Conservation (phyloP, 2,888 invertebrate species). For the Trissolcus brochymenae region DNA sequence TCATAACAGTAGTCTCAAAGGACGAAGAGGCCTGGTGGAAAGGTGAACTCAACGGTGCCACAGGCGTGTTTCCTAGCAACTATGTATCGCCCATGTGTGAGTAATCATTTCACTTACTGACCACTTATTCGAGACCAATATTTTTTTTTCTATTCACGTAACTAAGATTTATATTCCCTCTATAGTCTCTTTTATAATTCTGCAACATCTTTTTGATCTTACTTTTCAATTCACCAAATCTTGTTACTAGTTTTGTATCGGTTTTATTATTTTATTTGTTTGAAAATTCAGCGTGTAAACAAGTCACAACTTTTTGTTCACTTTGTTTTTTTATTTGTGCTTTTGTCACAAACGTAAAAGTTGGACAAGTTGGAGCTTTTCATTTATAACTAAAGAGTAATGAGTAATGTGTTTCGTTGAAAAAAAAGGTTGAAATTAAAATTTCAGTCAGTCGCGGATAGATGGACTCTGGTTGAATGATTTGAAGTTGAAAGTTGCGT, state of each 20-base stretch:
- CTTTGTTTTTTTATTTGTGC: too few species aligned
- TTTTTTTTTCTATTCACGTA: conserved; percentile 12
- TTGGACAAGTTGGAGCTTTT: too few species aligned
- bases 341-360: too few species aligned
- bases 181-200: too few species aligned
- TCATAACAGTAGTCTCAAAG: conserved; percentile 90
- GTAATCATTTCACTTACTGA: conserved; percentile 69
- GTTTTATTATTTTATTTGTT: too few species aligned
- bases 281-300: too few species aligned
- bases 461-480: conserved; percentile 66
- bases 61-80: conserved; percentile 96
- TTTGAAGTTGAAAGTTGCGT: neutral
- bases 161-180: conserved; percentile 19
- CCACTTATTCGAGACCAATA: too few species aligned
- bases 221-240: too few species aligned
- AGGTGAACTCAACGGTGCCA: conserved; percentile 92
- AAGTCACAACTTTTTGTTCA: too few species aligned
- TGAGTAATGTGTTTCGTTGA: neutral
- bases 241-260: too few species aligned
- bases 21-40: conserved; percentile 99
- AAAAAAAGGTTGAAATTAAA: neutral
- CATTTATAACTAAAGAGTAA: too few species aligned
- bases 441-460: conserved; percentile 59
- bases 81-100: conserved; percentile 90
- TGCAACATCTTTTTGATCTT: too few species aligned